phyloP scores from a whole-genome alignment of 1,140 invertebrate genomes.

The Ceratina japonica region DNA sequence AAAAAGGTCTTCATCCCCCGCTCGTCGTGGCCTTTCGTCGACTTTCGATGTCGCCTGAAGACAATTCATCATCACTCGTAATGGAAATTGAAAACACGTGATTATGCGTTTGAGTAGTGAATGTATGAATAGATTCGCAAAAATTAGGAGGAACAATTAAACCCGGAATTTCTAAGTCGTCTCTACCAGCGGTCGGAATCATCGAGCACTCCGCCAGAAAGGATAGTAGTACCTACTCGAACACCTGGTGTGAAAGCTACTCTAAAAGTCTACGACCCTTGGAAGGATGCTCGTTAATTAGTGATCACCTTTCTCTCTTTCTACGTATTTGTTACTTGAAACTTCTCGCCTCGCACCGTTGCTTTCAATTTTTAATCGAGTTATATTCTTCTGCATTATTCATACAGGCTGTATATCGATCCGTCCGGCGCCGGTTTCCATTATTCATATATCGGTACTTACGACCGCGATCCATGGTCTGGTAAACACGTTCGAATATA shows the following conservation, averaged over 20 bases:
- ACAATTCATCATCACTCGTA: too few species aligned
- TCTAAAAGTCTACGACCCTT: neutral
- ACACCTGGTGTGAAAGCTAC: neutral
- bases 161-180: neutral
- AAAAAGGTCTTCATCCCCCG: neutral
- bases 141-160: too few species aligned
- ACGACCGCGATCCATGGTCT: neutral
- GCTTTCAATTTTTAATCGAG: conserved; percentile 26
- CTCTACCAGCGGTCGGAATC: neutral
- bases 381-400: conserved; percentile 28
- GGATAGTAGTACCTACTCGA: neutral
- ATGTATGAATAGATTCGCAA: too few species aligned
- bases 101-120: too few species aligned
- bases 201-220: neutral
- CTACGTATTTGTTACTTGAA: conserved; percentile 9
- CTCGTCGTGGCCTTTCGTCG: neutral
- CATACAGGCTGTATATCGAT: conserved; percentile 24
- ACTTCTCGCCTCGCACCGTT: neutral
- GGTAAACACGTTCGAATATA: neutral
- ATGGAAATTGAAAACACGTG: too few species aligned
- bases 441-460: conserved; percentile 34
- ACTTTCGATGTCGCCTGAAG: neutral
- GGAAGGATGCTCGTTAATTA: conserved; percentile 8
- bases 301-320: neutral
- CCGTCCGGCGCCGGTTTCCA: neutral